Evolutionary conservation across 2,113 vertebrate species (phyloP), one percentile per base, ranked within the genome.

Genomic region (Climacteris rufus): DNA sequence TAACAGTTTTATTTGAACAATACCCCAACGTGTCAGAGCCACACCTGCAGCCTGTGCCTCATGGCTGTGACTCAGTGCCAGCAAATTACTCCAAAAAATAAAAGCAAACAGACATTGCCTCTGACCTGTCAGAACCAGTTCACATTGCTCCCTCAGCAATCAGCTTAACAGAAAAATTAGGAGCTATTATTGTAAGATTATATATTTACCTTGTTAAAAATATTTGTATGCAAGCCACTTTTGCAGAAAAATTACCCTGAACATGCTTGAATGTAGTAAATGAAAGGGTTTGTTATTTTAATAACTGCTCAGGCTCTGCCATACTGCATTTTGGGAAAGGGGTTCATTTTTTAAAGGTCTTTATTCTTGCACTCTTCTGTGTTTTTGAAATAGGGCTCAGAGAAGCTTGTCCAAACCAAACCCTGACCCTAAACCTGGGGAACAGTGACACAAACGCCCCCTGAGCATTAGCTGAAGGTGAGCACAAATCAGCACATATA

Each of bases 131-230:
- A 93, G 93, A 90, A 97, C 93, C 87, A 96, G 96, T 96, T 97
- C 93, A 94, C 94, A 96, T 92, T 33, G 90, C 82, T 95, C 68
- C 88, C 88, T 49, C 61, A 80, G 94, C 80, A 93, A 96, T 97
- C 95, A 90, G 93, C 83, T 86, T 94, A 94, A 91, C 95, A 96
- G 92, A 96, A 97, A 97, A 97, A 97, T 97, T 95, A 97, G 95
- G 90, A 93, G 93, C 89, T 96, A 96, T 96, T 93, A 94, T 94
- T 92, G 83, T 79, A 96, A 96, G 94, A 92, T 96, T 96, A 96
- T 96, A 96, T 97, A 97, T 97, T 92, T 97, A 96, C 97, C 97
- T 97, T 97, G 97, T 97, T 97, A 97, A 96, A 94, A 95, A 92
- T 97, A 97, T 97, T 98, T 98, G 96, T 95, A 96, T 94, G 95